phyloP scores from a whole-genome alignment of 2,888 invertebrate genomes.

The Andrena flavipes region DNA sequence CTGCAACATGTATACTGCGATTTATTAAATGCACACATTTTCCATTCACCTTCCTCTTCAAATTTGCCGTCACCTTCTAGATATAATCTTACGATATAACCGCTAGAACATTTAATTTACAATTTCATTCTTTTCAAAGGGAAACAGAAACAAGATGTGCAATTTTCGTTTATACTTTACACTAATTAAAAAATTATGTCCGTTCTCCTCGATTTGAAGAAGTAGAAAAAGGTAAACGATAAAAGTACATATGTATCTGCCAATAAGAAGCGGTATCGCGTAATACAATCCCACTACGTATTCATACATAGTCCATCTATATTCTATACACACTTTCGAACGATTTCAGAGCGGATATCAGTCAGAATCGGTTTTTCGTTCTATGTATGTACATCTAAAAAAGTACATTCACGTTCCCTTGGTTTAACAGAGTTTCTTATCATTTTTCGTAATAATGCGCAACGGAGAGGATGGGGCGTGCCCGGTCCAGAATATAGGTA shows the following conservation, averaged over 20 bases:
- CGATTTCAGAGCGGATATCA: background rate
- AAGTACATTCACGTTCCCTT: background rate
- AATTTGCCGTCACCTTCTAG: slow-evolving; percentile 25
- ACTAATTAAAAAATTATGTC: background rate
- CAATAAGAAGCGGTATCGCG: too few relatives aligned
- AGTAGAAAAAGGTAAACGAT: background rate
- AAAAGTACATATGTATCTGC: background rate
- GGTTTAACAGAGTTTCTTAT: background rate
- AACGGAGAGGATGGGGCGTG: slow-evolving; percentile 79
- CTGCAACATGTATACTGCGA: slow-evolving; percentile 49
- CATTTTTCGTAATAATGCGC: slow-evolving; percentile 40
- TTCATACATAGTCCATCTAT: background rate
- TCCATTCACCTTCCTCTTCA: slow-evolving; percentile 22
- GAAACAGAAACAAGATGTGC: background rate
- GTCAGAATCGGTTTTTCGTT: background rate
- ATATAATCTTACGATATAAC: background rate
- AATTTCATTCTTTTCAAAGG: background rate
- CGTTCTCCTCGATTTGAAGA: background rate
- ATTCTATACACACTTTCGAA: background rate
- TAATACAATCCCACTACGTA: too few relatives aligned
- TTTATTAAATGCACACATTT: slow-evolving; percentile 52
- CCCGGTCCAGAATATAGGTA: slow-evolving; percentile 79
- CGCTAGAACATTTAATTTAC: background rate
- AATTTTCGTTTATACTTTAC: background rate
- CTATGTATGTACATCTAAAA: background rate